phyloP scores from a whole-genome alignment of 2,888 invertebrate species.

The Thalpophila matura region DNA sequence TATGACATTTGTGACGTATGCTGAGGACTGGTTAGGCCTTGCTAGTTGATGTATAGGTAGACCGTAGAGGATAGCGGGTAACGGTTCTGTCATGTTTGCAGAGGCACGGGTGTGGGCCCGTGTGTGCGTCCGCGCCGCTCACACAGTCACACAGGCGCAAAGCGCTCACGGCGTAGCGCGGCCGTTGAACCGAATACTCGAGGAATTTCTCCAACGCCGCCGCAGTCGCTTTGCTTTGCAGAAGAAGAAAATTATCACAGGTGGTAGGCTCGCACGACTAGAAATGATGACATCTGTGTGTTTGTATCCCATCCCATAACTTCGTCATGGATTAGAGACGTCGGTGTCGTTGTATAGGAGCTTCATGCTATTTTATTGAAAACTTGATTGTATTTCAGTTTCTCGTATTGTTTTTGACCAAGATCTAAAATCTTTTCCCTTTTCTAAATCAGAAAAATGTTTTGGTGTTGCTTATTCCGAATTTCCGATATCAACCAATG shows the following conservation, averaged over 20 bases:
- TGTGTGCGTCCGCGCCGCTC: slow-evolving; percentile 84
- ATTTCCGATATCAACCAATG: neutral
- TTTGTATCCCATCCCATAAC: slow-evolving; percentile 15
- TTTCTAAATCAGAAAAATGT: neutral
- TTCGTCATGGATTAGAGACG: neutral
- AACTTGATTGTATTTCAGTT: neutral
- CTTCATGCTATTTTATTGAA: neutral
- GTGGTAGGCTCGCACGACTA: slow-evolving; percentile 64
- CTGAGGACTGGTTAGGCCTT: slow-evolving; percentile 63
- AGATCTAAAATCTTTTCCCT: neutral
- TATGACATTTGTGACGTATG: slow-evolving; percentile 29
- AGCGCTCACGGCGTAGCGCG: slow-evolving; percentile 83
- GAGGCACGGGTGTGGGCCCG: slow-evolving; percentile 77
- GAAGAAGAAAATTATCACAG: slow-evolving; percentile 83
- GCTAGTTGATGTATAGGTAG: slow-evolving; percentile 76
- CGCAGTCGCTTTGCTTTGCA: slow-evolving; percentile 80
- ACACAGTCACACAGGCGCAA: slow-evolving; percentile 80
- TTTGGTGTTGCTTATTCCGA: neutral
- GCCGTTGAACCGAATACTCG: slow-evolving; percentile 90
- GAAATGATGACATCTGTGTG: slow-evolving; percentile 42
- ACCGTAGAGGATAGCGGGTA: slow-evolving; percentile 84
- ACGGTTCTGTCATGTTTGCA: slow-evolving; percentile 88
- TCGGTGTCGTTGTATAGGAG: neutral
- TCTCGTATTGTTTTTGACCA: neutral
- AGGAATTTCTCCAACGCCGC: slow-evolving; percentile 88